Base-by-base conservation (phyloP, 1,140 invertebrate genomes). In the Brachionus angularis region DNA sequence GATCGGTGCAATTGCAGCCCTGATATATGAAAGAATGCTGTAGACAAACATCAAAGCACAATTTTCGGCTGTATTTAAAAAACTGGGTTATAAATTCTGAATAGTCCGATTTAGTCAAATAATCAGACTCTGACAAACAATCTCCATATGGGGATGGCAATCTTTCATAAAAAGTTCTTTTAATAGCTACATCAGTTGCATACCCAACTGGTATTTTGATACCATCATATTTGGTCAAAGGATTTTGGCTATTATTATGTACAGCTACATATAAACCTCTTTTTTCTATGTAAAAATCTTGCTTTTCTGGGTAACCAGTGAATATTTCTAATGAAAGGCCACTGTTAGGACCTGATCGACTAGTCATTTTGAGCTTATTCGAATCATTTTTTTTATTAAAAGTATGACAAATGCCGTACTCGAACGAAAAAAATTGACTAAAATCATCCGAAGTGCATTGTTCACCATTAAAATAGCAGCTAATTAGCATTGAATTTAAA, bases 391-490 rank as follows among this genome's bases (percentile, higher is more conserved):
- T 42, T 42, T 42, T 42, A 16, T 42, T 67, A 50, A 67, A 67
- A 14, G 62, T 67, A 23, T 36, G 47, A 34, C 62, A 67, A 25
- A 10, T 47, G 10, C 62, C 62, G 36, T 47, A 67, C 14, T 67
- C 62, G 47, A 67, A 67, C 14, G 62, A 47, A 50, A 21, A 34
- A 18, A 50, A 47, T 36, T 46, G 3, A 29, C 21, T 8, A 42
- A 67, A 67, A 34, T 67, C 42, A 21, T n/a, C 16, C 12, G 62
- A 31, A 31, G 3, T 50, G 18, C 62, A 67, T 18, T 46, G 21
- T 21, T 27, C 42, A 2, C 47, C 62, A 23, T 67, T 34, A 23
- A 67, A 67, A 67, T 47, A 67, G 42, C 62, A 67, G 21, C 62
- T 67, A 12, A 67, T 47, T 8, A 67, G 21, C 62, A 67, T 67